Evolutionary conservation across 2,888 invertebrate species (phyloP).

Genomic region (Gerosis bhagava): DNA sequence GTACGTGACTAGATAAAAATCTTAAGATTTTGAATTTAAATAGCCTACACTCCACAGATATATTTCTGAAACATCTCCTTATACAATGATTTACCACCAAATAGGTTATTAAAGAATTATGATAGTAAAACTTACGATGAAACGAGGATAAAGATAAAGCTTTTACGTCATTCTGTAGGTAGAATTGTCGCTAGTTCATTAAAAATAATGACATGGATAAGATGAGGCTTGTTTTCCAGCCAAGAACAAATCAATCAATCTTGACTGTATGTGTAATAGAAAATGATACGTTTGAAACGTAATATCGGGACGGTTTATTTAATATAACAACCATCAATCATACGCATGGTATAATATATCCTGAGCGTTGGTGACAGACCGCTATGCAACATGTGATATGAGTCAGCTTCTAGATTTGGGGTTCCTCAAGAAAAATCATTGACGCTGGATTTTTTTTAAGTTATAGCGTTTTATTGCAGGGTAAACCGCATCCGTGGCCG

Average conservation of each 20-base stretch:
- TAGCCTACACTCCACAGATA: too few species aligned
- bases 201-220: not conserved
- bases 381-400: constrained; percentile 61
- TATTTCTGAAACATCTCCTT: too few species aligned
- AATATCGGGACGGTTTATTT: constrained; percentile 74
- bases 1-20: too few species aligned
- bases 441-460: too few species aligned
- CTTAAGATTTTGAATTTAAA: too few species aligned
- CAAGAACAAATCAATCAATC: constrained; percentile 62
- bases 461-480: too few species aligned
- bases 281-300: constrained; percentile 72
- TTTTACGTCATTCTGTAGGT: not conserved
- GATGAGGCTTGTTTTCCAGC: constrained; percentile 23
- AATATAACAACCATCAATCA: constrained; percentile 77
- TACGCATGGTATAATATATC: constrained; percentile 44
- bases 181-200: not conserved
- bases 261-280: constrained; percentile 57
- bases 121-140: too few species aligned
- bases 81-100: too few species aligned
- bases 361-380: constrained; percentile 66
- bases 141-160: too few species aligned
- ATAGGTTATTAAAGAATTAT: too few species aligned
- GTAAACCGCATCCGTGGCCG: too few species aligned
- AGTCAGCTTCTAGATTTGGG: constrained; percentile 35
- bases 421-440: too few species aligned